Conservation (phyloP, 1,140 invertebrate species). For the Drosophila aff. region DNA sequence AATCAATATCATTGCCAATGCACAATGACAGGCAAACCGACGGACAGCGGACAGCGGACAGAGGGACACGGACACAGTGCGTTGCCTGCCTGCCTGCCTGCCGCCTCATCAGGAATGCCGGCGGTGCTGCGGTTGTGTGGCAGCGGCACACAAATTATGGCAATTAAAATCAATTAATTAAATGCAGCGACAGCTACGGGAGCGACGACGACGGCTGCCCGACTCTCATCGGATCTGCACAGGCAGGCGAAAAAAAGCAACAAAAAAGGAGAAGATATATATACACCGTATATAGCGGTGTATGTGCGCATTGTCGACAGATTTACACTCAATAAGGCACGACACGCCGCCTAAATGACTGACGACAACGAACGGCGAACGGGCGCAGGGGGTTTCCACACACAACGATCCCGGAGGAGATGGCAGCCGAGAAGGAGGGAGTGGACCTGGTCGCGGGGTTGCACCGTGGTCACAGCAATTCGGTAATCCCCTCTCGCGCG, state of each 20-base stretch:
- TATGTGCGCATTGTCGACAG: constrained; percentile 75
- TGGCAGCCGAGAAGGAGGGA: constrained; percentile 12
- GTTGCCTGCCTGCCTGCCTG: constrained; percentile 27
- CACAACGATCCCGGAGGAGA: constrained; percentile 41
- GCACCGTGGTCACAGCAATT: constrained; percentile 49
- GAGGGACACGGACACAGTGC: constrained; percentile 4
- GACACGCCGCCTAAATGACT: constrained; percentile 82
- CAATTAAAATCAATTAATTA: constrained; percentile 84
- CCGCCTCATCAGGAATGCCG: constrained; percentile 65
- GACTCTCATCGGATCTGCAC: constrained; percentile 42
- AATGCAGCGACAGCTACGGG: constrained; percentile 72
- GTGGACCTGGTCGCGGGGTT: constrained; percentile 28
- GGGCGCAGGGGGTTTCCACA: constrained; percentile 29
- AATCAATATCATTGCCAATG: constrained; percentile 78
- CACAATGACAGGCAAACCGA: constrained; percentile 35
- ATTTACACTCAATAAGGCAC: constrained; percentile 83
- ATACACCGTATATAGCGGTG: constrained; percentile 28
- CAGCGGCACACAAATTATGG: constrained; percentile 82
- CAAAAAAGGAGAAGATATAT: constrained; percentile 39
- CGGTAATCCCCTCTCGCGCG: constrained; percentile 24
- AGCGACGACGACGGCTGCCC: constrained; percentile 43
- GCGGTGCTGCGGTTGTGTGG: constrained; percentile 79
- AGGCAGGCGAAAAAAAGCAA: constrained; percentile 52
- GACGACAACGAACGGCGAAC: constrained; percentile 58
- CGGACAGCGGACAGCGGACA: neutral